These are phyloP conservation scores for Drosophila demipolita DNA, from an alignment of 2,888 invertebrate species.

Conservation along the genomic window DNA sequence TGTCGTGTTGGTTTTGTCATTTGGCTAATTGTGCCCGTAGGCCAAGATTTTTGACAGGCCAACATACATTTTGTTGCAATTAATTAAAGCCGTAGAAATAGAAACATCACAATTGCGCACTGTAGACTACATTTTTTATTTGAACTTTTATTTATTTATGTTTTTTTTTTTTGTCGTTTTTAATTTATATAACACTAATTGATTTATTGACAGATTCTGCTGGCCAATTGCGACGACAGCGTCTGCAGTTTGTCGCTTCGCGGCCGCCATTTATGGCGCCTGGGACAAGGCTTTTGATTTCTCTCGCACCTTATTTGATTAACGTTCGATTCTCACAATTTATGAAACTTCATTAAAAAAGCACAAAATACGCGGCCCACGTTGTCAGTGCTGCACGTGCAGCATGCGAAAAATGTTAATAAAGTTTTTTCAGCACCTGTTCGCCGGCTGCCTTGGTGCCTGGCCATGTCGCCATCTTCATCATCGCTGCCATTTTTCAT, in stretches of 20 bases:
- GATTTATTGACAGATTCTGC: constrained; percentile 75
- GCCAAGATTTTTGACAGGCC: constrained; percentile 60
- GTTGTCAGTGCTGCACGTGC: constrained; percentile 62
- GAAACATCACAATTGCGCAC: constrained; percentile 58
- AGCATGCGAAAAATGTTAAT: constrained; percentile 78
- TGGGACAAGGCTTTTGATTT: constrained; percentile 55
- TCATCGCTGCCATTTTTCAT: constrained; percentile 75
- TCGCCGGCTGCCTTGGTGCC: constrained; percentile 19
- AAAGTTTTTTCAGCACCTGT: constrained; percentile 65
- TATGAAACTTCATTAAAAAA: constrained; percentile 78
- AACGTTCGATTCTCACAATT: constrained; percentile 76
- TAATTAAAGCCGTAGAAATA: constrained; percentile 71
- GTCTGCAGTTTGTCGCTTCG: constrained; percentile 65
- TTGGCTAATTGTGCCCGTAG: constrained; percentile 77
- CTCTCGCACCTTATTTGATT: constrained; percentile 73
- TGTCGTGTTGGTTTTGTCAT: constrained; percentile 70
- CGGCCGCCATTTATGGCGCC: constrained; percentile 65
- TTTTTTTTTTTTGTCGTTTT: constrained; percentile 16
- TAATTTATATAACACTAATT: constrained; percentile 76
- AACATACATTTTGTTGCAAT: constrained; percentile 76
- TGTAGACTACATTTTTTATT: constrained; percentile 19
- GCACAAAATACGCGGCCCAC: constrained; percentile 60
- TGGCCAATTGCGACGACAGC: constrained; percentile 58
- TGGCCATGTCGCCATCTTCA: constrained; percentile 63
- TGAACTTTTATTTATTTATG: constrained; percentile 6